Conservation (phyloP, 2,888 invertebrate genomes). For the Tineola bisselliella region DNA sequence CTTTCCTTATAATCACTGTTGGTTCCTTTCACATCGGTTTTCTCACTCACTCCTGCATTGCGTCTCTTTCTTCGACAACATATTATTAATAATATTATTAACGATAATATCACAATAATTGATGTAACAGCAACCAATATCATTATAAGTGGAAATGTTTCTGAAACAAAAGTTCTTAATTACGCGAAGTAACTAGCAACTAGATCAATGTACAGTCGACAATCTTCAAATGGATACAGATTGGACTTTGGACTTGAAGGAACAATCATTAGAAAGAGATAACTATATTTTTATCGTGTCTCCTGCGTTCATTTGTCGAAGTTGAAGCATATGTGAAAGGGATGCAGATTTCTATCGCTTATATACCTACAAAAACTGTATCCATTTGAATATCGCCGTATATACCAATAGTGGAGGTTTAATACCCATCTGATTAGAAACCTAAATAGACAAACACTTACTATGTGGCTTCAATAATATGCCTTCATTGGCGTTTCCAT, state of each 20-base stretch:
- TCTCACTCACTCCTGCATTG: conserved; percentile 57
- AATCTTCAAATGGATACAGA: too few relatives aligned
- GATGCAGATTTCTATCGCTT: too few relatives aligned
- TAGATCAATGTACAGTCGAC: too few relatives aligned
- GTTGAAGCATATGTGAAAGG: too few relatives aligned
- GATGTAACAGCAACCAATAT: conserved; percentile 87
- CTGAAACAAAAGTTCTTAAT: conserved; percentile 69
- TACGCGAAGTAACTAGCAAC: too few relatives aligned
- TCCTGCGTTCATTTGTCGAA: too few relatives aligned
- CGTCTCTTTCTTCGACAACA: conserved; percentile 74
- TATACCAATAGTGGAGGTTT: too few relatives aligned
- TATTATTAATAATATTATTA: conserved; percentile 81
- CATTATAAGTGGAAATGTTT: conserved; percentile 80
- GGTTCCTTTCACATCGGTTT: conserved; percentile 67
- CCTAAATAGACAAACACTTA: conserved; percentile 61
- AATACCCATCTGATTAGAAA: background rate
- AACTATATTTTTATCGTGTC: too few relatives aligned
- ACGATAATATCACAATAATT: conserved; percentile 84
- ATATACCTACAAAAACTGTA: too few relatives aligned
- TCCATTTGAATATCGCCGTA: too few relatives aligned
- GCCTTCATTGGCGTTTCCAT: conserved; percentile 84
- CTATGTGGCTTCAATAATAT: conserved; percentile 88
- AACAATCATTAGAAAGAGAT: too few relatives aligned
- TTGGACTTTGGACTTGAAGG: too few relatives aligned
- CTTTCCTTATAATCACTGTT: conserved; percentile 74